These are phyloP conservation scores for Sycophaga agraensis DNA, from an alignment of 1,140 invertebrate genomes.

Conservation along the genomic window DNA sequence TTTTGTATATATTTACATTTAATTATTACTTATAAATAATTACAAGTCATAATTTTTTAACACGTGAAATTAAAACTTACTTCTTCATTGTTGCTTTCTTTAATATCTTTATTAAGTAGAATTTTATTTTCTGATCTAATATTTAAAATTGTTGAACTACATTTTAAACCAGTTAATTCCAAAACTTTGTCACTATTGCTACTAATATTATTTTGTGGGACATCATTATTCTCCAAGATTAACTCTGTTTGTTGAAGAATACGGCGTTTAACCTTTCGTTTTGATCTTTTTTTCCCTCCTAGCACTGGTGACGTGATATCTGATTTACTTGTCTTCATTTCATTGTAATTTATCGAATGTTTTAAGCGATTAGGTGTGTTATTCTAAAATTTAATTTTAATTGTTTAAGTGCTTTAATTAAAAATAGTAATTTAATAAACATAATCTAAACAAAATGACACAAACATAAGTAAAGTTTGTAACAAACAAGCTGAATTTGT, in stretches of 20 bases:
- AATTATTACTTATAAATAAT: no score
- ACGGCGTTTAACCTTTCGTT: constrained; percentile 34
- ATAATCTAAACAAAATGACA: no score
- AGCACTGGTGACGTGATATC: constrained; percentile 37
- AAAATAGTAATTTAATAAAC: background rate
- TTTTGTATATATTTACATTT: no score
- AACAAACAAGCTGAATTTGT: background rate
- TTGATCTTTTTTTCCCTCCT: constrained; percentile 28
- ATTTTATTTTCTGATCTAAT: background rate
- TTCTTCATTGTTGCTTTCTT: background rate
- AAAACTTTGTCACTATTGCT: constrained; percentile 24
- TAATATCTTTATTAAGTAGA: background rate
- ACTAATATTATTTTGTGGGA: constrained; percentile 17
- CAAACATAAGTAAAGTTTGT: no score
- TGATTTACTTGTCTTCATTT: background rate
- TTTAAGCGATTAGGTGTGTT: background rate
- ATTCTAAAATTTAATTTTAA: no score
- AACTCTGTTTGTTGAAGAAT: constrained; percentile 35
- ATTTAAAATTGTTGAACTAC: constrained; percentile 12
- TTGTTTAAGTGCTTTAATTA: no score
- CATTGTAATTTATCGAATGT: no score
- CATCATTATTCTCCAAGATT: constrained; percentile 17
- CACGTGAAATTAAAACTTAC: no score
- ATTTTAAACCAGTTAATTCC: background rate
- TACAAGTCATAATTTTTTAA: no score